Conservation (phyloP, 2,888 invertebrate species). For the Caenorhabditis imperialis region DNA sequence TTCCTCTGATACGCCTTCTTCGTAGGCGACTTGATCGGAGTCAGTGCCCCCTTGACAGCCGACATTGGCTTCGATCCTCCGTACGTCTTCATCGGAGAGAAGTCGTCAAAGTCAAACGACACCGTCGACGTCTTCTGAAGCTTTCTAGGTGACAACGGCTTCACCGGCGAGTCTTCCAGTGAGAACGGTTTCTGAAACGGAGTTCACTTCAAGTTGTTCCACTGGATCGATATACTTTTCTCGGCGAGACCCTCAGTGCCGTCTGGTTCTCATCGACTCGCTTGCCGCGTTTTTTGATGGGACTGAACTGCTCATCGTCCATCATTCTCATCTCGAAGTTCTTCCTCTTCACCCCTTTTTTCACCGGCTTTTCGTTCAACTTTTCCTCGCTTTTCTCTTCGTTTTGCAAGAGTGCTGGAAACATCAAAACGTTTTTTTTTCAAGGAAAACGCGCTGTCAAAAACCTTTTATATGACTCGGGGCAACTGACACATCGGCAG, state of each 20-base stretch:
- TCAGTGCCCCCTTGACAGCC: constrained; percentile 11
- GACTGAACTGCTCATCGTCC: constrained; percentile 51
- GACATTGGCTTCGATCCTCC: constrained; percentile 11
- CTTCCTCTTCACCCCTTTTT: constrained; percentile 36
- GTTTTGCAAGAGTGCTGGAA: constrained; percentile 18
- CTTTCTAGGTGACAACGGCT: constrained; percentile 1
- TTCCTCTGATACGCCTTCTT: constrained; percentile 33
- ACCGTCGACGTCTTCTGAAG: neutral
- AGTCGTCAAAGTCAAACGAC: constrained; percentile 24
- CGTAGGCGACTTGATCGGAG: constrained; percentile 49
- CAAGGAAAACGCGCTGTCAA: no score
- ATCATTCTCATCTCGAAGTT: constrained; percentile 44
- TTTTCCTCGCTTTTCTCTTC: neutral
- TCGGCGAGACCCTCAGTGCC: constrained; percentile 18
- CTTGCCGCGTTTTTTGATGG: constrained; percentile 35
- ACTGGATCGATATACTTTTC: no score
- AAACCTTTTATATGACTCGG: constrained; percentile 57
- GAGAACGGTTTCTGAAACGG: constrained; percentile 12
- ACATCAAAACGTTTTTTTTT: no score
- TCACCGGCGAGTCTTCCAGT: constrained; percentile 15
- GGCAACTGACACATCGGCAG: constrained; percentile 55
- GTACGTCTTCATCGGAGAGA: constrained; percentile 31
- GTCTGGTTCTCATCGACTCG: neutral
- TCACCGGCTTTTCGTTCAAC: constrained; percentile 14
- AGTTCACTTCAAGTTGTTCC: no score